A percentile compares a stretch with the other conserved stretches of the same genome.
phyloP scores from a whole-genome alignment of 2,797 vertebrate genomes.

The Hylomyscus alleni region DNA sequence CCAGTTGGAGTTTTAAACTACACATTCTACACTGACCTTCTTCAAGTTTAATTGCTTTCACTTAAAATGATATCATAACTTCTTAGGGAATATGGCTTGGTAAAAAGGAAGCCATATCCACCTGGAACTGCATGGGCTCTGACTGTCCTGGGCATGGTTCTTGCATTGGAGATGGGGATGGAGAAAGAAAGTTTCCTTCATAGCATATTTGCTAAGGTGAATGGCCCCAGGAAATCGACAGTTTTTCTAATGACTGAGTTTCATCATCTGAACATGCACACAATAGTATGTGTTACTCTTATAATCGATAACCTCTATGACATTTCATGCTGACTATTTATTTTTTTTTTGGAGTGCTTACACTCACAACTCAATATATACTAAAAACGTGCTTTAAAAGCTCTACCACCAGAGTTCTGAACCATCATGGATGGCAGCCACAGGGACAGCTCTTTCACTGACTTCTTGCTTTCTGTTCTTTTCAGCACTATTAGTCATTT shows the following conservation, averaged over 20 bases:
- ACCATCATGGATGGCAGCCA: not conserved
- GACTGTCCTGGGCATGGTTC: no score
- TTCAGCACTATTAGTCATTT: slow-evolving; percentile 74
- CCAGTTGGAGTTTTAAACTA: not conserved
- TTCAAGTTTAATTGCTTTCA: not conserved
- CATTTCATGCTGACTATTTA: not conserved
- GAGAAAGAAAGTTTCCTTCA: not conserved
- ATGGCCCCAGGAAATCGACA: not conserved
- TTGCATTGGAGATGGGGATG: not conserved
- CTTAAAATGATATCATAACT: not conserved
- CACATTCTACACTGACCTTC: not conserved
- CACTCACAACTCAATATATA: not conserved
- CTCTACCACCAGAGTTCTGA: not conserved
- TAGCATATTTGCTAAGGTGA: not conserved
- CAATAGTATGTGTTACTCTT: not conserved
- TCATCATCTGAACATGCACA: not conserved
- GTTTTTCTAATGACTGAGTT: not conserved
- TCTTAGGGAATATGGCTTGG: not conserved
- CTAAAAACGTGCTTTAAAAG: not conserved
- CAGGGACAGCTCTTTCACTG: not conserved
- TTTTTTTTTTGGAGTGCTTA: not conserved
- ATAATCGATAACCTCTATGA: not conserved
- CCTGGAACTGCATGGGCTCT: not conserved
- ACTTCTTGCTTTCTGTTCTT: slow-evolving; percentile 38
- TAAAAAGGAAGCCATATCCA: not conserved